Conservation (phyloP, 2,797 vertebrate genomes). For the Sebastes umbrosus region DNA sequence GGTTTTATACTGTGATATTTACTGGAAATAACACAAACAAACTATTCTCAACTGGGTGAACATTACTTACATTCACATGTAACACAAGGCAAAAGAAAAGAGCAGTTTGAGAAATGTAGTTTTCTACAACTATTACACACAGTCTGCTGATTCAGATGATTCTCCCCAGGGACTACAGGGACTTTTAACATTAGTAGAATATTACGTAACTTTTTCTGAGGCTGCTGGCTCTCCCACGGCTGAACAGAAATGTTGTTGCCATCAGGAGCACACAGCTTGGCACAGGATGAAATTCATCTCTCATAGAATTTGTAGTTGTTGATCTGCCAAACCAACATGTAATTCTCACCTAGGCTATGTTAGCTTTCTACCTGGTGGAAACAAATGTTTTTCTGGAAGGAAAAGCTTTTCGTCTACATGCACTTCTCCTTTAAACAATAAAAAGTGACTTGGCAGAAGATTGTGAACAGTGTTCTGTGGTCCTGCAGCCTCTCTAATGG, state of each 20-base stretch:
- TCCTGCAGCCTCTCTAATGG: slow-evolving; percentile 63
- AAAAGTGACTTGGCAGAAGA: slow-evolving; percentile 56
- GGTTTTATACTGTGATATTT: too few species aligned
- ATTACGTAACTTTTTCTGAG: background rate
- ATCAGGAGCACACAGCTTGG: background rate
- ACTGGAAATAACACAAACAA: background rate
- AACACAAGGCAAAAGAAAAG: background rate
- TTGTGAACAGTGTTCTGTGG: slow-evolving; percentile 38
- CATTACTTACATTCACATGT: background rate
- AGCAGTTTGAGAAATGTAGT: background rate
- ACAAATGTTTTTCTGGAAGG: background rate
- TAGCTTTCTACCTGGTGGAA: background rate
- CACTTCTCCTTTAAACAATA: slow-evolving; percentile 40
- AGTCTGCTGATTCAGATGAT: background rate
- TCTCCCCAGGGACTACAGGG: background rate
- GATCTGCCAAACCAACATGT: background rate
- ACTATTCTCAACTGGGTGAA: background rate
- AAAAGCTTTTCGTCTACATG: background rate
- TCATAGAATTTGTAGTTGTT: background rate
- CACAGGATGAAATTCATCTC: background rate
- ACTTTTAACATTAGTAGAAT: background rate
- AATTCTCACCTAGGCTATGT: background rate
- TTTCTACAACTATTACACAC: background rate
- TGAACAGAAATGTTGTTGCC: background rate
- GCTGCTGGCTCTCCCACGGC: background rate